Percentiles rank a stretch among this genome's conserved stretches.
These are phyloP conservation scores for Calliphora vicina DNA, from an alignment of 1,140 invertebrate species.

Conservation along the genomic window DNA sequence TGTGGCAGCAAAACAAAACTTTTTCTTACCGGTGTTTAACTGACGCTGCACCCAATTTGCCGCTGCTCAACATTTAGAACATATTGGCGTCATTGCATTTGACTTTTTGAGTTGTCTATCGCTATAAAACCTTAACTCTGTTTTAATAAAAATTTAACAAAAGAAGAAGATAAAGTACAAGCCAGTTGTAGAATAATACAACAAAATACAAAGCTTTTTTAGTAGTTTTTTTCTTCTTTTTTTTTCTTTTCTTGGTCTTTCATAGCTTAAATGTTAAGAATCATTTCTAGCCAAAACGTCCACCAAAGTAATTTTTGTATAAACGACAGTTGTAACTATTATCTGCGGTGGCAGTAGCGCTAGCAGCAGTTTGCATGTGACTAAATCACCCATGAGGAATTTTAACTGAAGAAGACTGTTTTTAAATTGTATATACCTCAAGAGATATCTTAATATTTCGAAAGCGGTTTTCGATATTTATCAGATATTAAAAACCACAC, in stretches of 20 bases:
- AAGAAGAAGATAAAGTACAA: conserved; percentile 3
- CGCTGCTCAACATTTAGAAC: conserved; percentile 32
- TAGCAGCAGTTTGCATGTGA: too few relatives aligned
- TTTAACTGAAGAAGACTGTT: too few relatives aligned
- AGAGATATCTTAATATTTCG: too few relatives aligned
- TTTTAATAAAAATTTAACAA: not conserved
- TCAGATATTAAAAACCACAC: too few relatives aligned
- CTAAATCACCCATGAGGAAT: too few relatives aligned
- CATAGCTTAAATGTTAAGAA: not conserved
- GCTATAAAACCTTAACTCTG: not conserved
- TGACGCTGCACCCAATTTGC: conserved; percentile 34
- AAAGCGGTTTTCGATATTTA: too few relatives aligned
- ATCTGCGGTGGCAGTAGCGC: not conserved
- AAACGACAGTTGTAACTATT: conserved; percentile 28
- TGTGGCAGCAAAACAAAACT: not conserved
- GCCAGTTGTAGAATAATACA: not conserved
- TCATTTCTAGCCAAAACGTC: conserved; percentile 1
- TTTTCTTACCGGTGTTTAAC: not conserved
- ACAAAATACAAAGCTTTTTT: not conserved
- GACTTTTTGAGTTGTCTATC: conserved; percentile 32
- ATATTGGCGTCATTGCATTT: conserved; percentile 33
- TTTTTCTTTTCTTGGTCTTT: too few relatives aligned
- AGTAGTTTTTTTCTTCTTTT: not conserved
- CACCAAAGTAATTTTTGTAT: not conserved
- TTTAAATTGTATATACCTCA: too few relatives aligned